A percentile compares a stretch with the other conserved stretches of the same genome.
Conservation (phyloP, 2,113 vertebrate genomes). For the Arothron firmamentum region DNA sequence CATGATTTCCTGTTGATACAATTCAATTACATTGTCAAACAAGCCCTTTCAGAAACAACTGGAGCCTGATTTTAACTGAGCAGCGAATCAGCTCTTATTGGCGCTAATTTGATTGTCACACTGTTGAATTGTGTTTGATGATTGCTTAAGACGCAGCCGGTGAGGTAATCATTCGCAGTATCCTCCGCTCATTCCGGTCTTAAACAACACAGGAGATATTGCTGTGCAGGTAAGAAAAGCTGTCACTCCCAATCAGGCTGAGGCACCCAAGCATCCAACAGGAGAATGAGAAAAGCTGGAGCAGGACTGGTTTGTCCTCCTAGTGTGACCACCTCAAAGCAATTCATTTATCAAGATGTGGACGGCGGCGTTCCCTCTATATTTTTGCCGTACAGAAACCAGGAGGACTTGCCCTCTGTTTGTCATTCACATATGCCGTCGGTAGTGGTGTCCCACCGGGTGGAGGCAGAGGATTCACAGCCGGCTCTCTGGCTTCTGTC, state of each 20-base stretch:
- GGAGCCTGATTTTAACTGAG: constrained; percentile 69
- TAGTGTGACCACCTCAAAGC: constrained; percentile 30
- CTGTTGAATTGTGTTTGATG: constrained; percentile 64
- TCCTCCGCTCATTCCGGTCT: constrained; percentile 50
- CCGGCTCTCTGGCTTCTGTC: constrained; percentile 12
- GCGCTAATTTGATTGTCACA: constrained; percentile 70
- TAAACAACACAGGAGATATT: constrained; percentile 36
- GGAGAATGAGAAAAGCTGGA: constrained; percentile 38
- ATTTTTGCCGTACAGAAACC: constrained; percentile 8
- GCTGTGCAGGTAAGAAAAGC: constrained; percentile 44
- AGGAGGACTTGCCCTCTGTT: constrained; percentile 36
- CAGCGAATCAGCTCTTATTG: constrained; percentile 64
- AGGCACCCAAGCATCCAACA: constrained; percentile 39
- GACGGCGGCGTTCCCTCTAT: constrained; percentile 31
- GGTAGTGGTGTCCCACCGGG: constrained; percentile 5
- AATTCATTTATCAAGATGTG: constrained; percentile 24
- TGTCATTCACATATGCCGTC: constrained; percentile 23
- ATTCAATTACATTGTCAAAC: constrained; percentile 61
- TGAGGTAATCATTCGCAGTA: constrained; percentile 56
- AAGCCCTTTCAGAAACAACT: constrained; percentile 55
- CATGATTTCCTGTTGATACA: constrained; percentile 58
- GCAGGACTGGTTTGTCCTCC: constrained; percentile 49
- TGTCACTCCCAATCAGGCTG: constrained; percentile 53
- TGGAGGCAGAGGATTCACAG: constrained; percentile 17
- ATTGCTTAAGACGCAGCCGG: constrained; percentile 60